Base-by-base conservation (phyloP, 2,113 vertebrate species). In the Silurus glanis region DNA sequence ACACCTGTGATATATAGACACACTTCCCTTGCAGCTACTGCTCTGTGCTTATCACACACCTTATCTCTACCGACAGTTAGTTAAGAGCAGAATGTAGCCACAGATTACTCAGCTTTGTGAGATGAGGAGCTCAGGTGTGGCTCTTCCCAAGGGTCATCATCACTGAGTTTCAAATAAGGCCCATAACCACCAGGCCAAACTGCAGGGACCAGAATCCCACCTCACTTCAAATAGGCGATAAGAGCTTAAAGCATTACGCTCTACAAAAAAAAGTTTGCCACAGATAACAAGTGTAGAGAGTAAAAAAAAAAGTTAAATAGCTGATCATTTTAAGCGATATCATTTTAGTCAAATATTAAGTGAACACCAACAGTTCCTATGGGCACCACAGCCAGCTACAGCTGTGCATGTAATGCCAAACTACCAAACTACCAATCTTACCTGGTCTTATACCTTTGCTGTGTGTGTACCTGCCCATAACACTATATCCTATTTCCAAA, bases 51-150 rank as follows among this genome's bases (percentile, higher is more conserved):
- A 92, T 88, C 88, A 56, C n/a, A 85, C 85, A 86, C 90, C 91
- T 95, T 94, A 95, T 95, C 94, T 92, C 87, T 84, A 90, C 89
- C 91, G 92, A 94, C 93, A 92, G 94, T 93, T 92, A 92, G 91
- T 89, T 93, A 93, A 89, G 83, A 87, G 80, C 84, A 90, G 58
- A 86, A 87, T 71, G 64, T 56, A 88, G 88, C 83, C 89, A 86
- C 87, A 90, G 89, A 84, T 90, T 80, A 89, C 83, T 83, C 69
- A 2, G 83, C 85, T 86, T 53, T 81, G 58, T 55, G 76, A 87
- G 88, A 91, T 88, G 84, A 55, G 23, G 53, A 85, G 59, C 49
- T 88, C 23, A 69, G 87, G 83, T 84, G 84, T 89, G 78, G 61
- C 90, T 82, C 62, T 85, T 83, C 86, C 83, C 78, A 69, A 88